Conservation (phyloP, 2,888 invertebrate genomes). For the Latrodectus hesperus region DNA sequence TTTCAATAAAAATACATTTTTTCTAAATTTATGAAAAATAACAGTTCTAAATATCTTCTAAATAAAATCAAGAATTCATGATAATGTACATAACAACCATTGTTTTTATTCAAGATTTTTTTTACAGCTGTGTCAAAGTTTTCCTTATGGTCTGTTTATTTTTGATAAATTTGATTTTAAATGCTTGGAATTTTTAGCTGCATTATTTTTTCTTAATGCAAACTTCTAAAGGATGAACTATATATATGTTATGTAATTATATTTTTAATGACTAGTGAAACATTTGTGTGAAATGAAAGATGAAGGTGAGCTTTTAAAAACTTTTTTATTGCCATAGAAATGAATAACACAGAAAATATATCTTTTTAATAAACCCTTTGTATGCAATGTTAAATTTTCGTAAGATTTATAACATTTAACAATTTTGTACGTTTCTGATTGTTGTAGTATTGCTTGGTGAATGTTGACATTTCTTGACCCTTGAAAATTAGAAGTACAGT, state of each 20-base stretch:
- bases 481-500: constrained; percentile 65
- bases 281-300: constrained; percentile 62
- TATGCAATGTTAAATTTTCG: constrained; percentile 70
- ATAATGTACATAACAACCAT: too few relatives aligned
- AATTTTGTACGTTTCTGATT: constrained; percentile 70
- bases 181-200: constrained; percentile 23
- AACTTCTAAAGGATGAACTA: constrained; percentile 50
- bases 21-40: too few relatives aligned
- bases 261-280: constrained; percentile 63
- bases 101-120: constrained; percentile 14
- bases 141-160: neutral
- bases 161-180: constrained; percentile 20
- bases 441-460: constrained; percentile 69
- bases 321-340: constrained; percentile 70
- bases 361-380: constrained; percentile 70
- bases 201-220: constrained; percentile 63
- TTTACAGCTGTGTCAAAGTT: constrained; percentile 56
- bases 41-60: too few relatives aligned
- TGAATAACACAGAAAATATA: constrained; percentile 66
- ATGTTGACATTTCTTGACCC: constrained; percentile 65
- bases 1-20: too few relatives aligned
- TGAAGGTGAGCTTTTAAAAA: constrained; percentile 69
- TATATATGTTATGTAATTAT: constrained; percentile 67
- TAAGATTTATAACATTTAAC: constrained; percentile 70
- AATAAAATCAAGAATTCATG: too few relatives aligned